Evolutionary conservation across 1,140 invertebrate genomes (phyloP), one percentile per base, ranked within the genome.

Genomic region (Dendrolimus punctatus): DNA sequence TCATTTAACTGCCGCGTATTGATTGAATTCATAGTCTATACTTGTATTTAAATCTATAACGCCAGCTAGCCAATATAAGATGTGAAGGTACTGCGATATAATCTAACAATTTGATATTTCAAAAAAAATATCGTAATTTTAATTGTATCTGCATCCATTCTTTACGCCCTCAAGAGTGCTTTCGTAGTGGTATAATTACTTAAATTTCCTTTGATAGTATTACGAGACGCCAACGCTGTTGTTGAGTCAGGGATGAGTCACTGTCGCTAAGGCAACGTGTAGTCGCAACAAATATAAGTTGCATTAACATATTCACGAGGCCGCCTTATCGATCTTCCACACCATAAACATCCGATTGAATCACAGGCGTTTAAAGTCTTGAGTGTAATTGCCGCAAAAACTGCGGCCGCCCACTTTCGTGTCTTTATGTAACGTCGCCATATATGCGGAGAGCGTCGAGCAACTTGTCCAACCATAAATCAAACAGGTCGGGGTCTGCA

Each of bases 371-470:
- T 59, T 54, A 47, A 57, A 55, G 53, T 51, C 44, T 50, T 51
- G 42, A 47, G 40, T 8, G 40, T 51, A 61, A 53, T 51, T 51
- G 47, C 46, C 39, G 39, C 43, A 53, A 60, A 57, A 56, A 53
- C 55, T 46, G 51, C 49, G 39, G 49, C 38, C 53, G 53, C 53
- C 50, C 52, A 60, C 58, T 57, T 62, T 58, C 57, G 49, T 57
- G 56, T 37, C 42, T 65, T 62, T 71, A 63, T 63, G 60, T 70
- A 69, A 72, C 49, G 55, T 46, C 60, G 39, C 73, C 67, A 57
- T 77, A 70, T 66, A 68, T 61, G 67, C 37, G 48, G 66, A 62
- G 60, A 71, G 51, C 57, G 59, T 38, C 9, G 44, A 55, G 49
- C 68, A 62, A 63, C 60, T 54, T 57, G 57, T 58, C 61, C 55